A percentile compares a stretch with the other conserved stretches of the same genome.
Conservation (phyloP, 2,888 invertebrate species). For the Napeogenes inachia region DNA sequence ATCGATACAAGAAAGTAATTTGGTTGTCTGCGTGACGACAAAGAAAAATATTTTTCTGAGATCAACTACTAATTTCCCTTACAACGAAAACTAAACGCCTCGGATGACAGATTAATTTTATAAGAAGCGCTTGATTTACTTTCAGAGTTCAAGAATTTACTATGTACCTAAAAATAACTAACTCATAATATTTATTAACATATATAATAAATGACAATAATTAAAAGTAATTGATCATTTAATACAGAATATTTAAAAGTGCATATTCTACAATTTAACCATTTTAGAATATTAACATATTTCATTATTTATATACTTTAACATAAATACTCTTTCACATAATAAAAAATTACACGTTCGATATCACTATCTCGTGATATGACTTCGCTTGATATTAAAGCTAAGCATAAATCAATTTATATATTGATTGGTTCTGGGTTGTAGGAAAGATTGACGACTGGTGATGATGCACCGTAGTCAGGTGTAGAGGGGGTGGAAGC, state of each 20-base stretch:
- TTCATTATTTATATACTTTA: slow-evolving; percentile 52
- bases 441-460: slow-evolving; percentile 52
- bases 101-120: no score
- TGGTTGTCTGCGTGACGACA: no score
- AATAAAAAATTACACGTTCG: slow-evolving; percentile 23
- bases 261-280: slow-evolving; percentile 14
- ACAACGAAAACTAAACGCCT: no score
- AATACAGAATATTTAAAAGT: slow-evolving; percentile 10
- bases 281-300: slow-evolving; percentile 44
- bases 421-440: slow-evolving; percentile 66
- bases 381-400: slow-evolving; percentile 19
- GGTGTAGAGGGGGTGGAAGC: slow-evolving; percentile 63
- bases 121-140: no score
- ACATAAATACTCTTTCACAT: slow-evolving; percentile 31
- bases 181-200: no score
- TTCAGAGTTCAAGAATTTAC: no score
- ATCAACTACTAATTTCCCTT: no score
- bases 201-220: neutral
- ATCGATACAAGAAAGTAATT: no score
- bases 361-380: slow-evolving; percentile 25
- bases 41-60: no score
- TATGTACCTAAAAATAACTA: no score
- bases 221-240: slow-evolving; percentile 6
- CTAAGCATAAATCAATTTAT: slow-evolving; percentile 37
- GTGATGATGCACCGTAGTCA: slow-evolving; percentile 71